Evolutionary conservation across 2,888 invertebrate species (phyloP).

Genomic region (Hyalella azteca): DNA sequence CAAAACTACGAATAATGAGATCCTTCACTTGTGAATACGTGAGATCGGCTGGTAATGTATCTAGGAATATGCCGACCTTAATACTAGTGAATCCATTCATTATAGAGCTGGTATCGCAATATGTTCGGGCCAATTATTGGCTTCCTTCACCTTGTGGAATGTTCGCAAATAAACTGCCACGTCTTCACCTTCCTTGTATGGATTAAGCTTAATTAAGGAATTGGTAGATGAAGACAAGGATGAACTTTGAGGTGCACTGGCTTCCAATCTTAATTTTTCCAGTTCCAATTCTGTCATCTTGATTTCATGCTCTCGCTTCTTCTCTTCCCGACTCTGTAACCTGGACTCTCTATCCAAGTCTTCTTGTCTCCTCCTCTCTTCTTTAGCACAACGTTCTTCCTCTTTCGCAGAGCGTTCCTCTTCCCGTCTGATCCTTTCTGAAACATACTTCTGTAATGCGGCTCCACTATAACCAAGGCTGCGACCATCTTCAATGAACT

Average conservation of each 20-base stretch:
- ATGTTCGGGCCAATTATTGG: neutral
- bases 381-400: too few species aligned
- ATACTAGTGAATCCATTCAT: neutral
- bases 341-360: neutral
- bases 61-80: neutral
- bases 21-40: too few species aligned
- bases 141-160: neutral
- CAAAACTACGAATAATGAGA: too few species aligned
- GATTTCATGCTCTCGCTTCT: neutral
- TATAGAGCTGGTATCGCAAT: neutral
- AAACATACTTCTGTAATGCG: neutral
- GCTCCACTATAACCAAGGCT: neutral
- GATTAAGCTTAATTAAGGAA: too few species aligned
- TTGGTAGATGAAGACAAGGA: too few species aligned
- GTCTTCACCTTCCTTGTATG: too few species aligned
- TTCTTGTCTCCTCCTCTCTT: neutral
- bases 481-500: too few species aligned
- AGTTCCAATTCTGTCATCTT: neutral
- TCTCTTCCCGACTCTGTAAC: neutral
- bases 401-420: neutral
- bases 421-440: neutral
- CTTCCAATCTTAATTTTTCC: neutral
- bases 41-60: too few species aligned
- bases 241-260: too few species aligned
- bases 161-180: neutral